A percentile compares a stretch with the other conserved stretches of the same genome.
Evolutionary conservation across 2,113 vertebrate species (phyloP).

Genomic region (Pygoscelis antarcticus): DNA sequence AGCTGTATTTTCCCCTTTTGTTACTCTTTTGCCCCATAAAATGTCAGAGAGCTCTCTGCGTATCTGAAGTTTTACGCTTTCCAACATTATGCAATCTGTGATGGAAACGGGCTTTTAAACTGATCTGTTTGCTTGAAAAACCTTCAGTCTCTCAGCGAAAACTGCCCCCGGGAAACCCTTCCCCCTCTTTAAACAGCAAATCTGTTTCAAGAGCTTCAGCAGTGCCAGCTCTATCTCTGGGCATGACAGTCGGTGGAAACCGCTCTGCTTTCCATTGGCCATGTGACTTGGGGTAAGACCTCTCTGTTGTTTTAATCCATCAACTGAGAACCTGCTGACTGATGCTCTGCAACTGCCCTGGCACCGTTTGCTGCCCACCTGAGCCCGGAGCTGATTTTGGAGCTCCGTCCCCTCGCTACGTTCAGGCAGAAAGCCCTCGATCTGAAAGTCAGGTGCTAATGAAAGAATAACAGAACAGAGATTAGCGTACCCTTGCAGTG

Average conservation of each 20-base stretch:
- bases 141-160: neutral
- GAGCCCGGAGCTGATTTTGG: neutral
- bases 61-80: neutral
- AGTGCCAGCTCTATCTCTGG: neutral
- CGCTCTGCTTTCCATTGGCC: neutral
- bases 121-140: neutral
- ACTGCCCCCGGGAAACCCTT: neutral
- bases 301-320: neutral
- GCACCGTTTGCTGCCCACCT: neutral
- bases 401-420: neutral
- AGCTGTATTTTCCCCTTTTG: neutral
- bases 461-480: conserved; percentile 37
- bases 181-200: conserved; percentile 17
- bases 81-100: neutral
- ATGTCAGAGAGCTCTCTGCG: neutral
- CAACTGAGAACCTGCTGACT: neutral
- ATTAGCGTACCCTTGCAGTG: conserved; percentile 28
- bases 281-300: neutral
- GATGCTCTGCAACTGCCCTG: neutral
- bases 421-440: neutral
- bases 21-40: neutral
- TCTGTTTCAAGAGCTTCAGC: neutral
- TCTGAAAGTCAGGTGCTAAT: conserved; percentile 43
- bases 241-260: neutral
- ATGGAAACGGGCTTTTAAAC: neutral